A percentile compares a stretch with the other conserved stretches of the same genome.
Conservation (phyloP, 2,888 invertebrate species). For the Euzetes globulus region DNA sequence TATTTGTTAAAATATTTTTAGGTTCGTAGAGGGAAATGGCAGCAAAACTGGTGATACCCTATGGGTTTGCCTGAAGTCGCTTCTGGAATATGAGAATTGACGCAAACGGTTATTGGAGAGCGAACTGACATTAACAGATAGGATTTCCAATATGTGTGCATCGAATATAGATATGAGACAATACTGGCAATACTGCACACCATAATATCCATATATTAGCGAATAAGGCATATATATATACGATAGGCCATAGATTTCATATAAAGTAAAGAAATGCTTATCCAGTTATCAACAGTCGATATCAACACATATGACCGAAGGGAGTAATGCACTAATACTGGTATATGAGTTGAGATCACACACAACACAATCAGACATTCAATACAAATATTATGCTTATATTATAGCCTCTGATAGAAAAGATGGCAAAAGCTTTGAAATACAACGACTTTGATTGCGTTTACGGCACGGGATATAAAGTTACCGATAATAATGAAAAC, state of each 20-base stretch:
- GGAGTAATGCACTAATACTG: slow-evolving; percentile 22
- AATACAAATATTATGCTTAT: slow-evolving; percentile 24
- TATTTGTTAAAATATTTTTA: slow-evolving; percentile 1
- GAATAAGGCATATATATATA: not conserved
- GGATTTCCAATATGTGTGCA: slow-evolving; percentile 21
- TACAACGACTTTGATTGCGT: slow-evolving; percentile 2
- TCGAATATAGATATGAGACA: slow-evolving; percentile 9
- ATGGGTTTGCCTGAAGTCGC: slow-evolving; percentile 28
- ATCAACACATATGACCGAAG: slow-evolving; percentile 24
- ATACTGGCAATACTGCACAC: not conserved
- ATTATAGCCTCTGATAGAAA: not conserved
- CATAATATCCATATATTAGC: not conserved
- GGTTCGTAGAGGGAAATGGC: not conserved
- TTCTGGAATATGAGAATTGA: slow-evolving; percentile 23
- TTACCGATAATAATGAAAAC: slow-evolving; percentile 14
- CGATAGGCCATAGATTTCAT: not conserved
- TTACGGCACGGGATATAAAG: slow-evolving; percentile 16
- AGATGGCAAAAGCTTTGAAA: not conserved
- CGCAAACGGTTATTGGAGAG: slow-evolving; percentile 20
- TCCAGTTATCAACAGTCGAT: slow-evolving; percentile 28
- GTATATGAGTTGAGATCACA: slow-evolving; percentile 9
- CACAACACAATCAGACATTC: slow-evolving; percentile 28
- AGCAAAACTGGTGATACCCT: not conserved
- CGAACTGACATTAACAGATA: slow-evolving; percentile 28
- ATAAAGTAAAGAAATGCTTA: not conserved